A percentile compares a stretch with the other conserved stretches of the same genome.
Conservation (phyloP, 2,797 vertebrate species). For the Lithobates pipiens region DNA sequence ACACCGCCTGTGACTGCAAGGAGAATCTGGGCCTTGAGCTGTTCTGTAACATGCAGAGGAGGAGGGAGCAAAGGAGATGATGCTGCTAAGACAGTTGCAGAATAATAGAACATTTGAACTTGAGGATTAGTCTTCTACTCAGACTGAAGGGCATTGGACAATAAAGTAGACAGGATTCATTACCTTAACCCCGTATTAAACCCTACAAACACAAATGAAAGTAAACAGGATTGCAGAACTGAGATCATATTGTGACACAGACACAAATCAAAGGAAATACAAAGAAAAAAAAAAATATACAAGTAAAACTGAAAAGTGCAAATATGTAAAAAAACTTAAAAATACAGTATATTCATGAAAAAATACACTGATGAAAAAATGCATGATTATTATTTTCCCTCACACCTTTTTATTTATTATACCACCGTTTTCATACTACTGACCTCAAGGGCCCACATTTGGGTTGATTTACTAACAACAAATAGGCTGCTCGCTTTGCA, state of each 20-base stretch:
- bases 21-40: slow-evolving; percentile 2
- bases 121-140: slow-evolving; percentile 20
- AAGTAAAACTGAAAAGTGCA: background rate
- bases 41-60: background rate
- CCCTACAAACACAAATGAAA: background rate
- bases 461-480: too few species aligned
- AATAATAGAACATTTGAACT: slow-evolving; percentile 2
- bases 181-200: slow-evolving; percentile 9
- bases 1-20: slow-evolving; percentile 2
- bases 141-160: slow-evolving; percentile 13
- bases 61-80: background rate
- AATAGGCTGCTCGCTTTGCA: too few species aligned
- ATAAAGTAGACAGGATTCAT: background rate
- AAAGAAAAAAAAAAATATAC: background rate
- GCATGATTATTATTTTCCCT: too few species aligned
- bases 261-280: too few species aligned
- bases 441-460: too few species aligned
- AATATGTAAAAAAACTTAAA: background rate
- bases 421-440: too few species aligned
- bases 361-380: too few species aligned
- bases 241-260: background rate
- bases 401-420: too few species aligned
- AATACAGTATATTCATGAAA: background rate
- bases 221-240: background rate
- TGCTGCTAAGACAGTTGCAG: background rate